Evolutionary conservation across 2,888 invertebrate genomes (phyloP), one percentile per base, ranked within the genome.

Genomic region (Orchesella flavescens): DNA sequence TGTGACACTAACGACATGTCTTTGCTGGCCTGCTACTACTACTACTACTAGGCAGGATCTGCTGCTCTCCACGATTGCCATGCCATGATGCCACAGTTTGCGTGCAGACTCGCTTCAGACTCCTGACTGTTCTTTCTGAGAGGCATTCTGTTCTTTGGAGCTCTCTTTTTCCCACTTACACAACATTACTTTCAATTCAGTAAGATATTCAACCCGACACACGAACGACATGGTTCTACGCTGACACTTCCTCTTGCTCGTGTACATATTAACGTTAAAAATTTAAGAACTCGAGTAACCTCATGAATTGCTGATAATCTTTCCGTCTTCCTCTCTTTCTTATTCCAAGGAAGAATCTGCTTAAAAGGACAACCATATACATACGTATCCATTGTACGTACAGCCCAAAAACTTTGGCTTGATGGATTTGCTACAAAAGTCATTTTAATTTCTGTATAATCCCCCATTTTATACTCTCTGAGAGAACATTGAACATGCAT

Each of bases 301-400:
- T 83, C 77, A 83, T 83, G 83, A 83, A 83, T 83, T 83, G 72
- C 83, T 83, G 76, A 83, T 83, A 72, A 83, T 76, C 82, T 63
- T 63, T 34, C 43, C 15, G 65, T 24, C 43, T 24, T 15, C 63
- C 43, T 12, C 59, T 21, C n/a, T n/a, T n/a, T n/a, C n/a, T n/a
- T n/a, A n/a, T n/a, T 17, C 17, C 59, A 59, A 59, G 57, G 57
- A 34, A 46, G 24, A 49, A 69, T 23, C 53, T 69, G 15, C 53
- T 53, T n/a, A 66, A 66, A 44, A 44, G 66, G 43, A 66, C 44
- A 3, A 23, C 5, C 10, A 55, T 17, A 55, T 23, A 10, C 7
- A 63, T 68, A 19, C 68, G 44, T 21, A 43, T 68, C 19, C 46
- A 43, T 21, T 44, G 34, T 34, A 2, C 74, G n/a, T 10, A 15